Evolutionary conservation across 64 coral and sea anemone genomes (phyloP), one percentile per base, ranked within the genome.

Genomic region (Stichodactyla mertensii): DNA sequence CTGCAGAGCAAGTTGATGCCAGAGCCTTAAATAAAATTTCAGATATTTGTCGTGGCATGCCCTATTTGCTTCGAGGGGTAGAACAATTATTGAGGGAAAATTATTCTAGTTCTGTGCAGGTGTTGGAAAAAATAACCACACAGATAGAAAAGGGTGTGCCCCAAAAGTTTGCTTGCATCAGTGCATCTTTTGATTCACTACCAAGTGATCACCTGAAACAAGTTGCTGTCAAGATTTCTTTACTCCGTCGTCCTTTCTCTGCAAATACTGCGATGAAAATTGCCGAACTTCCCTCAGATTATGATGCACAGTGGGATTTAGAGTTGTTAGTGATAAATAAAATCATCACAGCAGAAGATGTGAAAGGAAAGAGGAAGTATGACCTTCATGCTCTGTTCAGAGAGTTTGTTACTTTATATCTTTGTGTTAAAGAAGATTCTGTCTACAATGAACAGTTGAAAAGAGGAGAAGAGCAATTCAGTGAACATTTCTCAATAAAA

Each of bases 251-350:
- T 45, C 22, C 70, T 56, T 88, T 88, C n/a, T 54, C 55, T 26
- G 14, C 56, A 24, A 24, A 71, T 24, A 77, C 36, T 4, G 36
- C 36, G 1, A 45, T 45, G 36, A 45, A 45, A 45, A 45, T 45
- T 45, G 36, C 36, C 3, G 36, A 45, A 45, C 1, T 45, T 45
- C 3, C 36, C 36, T 45, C 36, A 45, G 36, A 45, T 45, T 61
- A 78, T 52, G 52, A 79, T 52, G 70, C 86, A 10, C 20, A 18
- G 16, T 79, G 18, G 18, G 70, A 80, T 31, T 24, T 88, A 23
- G 77, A 88, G 52, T 61, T 88, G 22, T 52, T 88, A 78, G 77
- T 60, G 5, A 55, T 55, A 52, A 53, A 88, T n/a, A 77, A 77
- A 79, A 20, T 16, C 71, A 88, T 59, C n/a, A 45, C 36, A 45